A percentile compares a stretch with the other conserved stretches of the same genome.
Conservation (phyloP, 2,797 vertebrate genomes). For the Semaprochilodus insignis region DNA sequence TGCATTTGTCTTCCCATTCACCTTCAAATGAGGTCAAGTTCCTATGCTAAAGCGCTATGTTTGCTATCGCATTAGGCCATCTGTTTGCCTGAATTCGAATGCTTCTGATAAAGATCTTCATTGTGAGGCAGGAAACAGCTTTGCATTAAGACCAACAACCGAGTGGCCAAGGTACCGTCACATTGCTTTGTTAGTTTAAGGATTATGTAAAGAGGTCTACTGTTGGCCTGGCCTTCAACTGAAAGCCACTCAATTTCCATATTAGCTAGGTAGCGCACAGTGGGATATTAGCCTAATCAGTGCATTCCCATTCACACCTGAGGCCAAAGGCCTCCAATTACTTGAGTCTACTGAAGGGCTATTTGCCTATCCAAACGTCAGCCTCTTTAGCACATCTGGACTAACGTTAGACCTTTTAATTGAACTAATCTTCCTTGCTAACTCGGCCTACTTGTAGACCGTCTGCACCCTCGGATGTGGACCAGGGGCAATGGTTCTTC, state of each 20-base stretch:
- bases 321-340: slow-evolving; percentile 58
- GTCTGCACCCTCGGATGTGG: too few species aligned
- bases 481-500: not conserved
- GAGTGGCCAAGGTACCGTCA: slow-evolving; percentile 46
- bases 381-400: not conserved
- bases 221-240: slow-evolving; percentile 51
- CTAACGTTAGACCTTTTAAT: too few species aligned
- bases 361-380: slow-evolving; percentile 39
- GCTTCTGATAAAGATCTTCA: slow-evolving; percentile 65
- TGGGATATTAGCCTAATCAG: slow-evolving; percentile 67
- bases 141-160: slow-evolving; percentile 60
- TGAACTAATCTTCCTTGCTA: not conserved
- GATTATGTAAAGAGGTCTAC: slow-evolving; percentile 62
- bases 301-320: slow-evolving; percentile 54
- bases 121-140: slow-evolving; percentile 61
- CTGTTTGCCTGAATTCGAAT: slow-evolving; percentile 58
- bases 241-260: slow-evolving; percentile 63
- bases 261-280: slow-evolving; percentile 59
- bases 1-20: slow-evolving; percentile 53
- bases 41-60: slow-evolving; percentile 39
- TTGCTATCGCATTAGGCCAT: slow-evolving; percentile 62
- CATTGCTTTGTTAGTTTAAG: slow-evolving; percentile 65
- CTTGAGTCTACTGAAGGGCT: slow-evolving; percentile 30
- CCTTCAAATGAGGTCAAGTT: slow-evolving; percentile 59
- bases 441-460: too few species aligned